Base-by-base conservation (phyloP, 2,888 invertebrate species). In the Troides aeacus region DNA sequence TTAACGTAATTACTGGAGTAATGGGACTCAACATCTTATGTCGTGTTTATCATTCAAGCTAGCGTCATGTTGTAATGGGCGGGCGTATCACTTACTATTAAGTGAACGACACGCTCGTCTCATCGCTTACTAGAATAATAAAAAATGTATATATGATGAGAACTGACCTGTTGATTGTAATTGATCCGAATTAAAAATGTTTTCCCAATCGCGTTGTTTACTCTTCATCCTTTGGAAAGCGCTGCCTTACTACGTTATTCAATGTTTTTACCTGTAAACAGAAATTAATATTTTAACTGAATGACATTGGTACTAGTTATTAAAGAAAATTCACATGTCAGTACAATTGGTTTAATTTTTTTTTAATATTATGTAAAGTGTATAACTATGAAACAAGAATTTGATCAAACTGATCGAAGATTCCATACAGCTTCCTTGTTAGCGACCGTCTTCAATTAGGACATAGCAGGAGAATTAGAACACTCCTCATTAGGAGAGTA, bases 221-320 rank as follows among this genome's bases (percentile, higher is more conserved):
- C 86, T 88, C 92, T 86, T 90, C 92, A 92, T 92, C 84, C 89
- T 92, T 92, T 89, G 88, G 78, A 81, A 85, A 85, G 83, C 86
- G 82, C 84, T 80, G 72, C 67, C 69, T 69, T 67, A 72, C 71
- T 68, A 70, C 77, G 79, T 80, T 80, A 77, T 81, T 73, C 77
- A 76, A 77, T 76, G 71, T 73, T 66, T 76, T 79, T 23, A 83
- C 83, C 90, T 90, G 84, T 57, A 87, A 86, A 80, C 3, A n/a
- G 83, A 84, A 79, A 76, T 73, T 73, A 73, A 24, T 36, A 24
- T 15, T 42, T 61, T 24, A 53, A 18, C 6, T 2, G 17, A 53
- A 53, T 53, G n/a, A 0, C 6, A 1, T n/a, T 6, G 5, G 15
- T 15, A 12, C 15, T 53, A 53, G 6, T 53, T 5, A 18, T 53